Evolutionary conservation across 2,113 vertebrate genomes (phyloP).

Genomic region (Pterocles burchelli): DNA sequence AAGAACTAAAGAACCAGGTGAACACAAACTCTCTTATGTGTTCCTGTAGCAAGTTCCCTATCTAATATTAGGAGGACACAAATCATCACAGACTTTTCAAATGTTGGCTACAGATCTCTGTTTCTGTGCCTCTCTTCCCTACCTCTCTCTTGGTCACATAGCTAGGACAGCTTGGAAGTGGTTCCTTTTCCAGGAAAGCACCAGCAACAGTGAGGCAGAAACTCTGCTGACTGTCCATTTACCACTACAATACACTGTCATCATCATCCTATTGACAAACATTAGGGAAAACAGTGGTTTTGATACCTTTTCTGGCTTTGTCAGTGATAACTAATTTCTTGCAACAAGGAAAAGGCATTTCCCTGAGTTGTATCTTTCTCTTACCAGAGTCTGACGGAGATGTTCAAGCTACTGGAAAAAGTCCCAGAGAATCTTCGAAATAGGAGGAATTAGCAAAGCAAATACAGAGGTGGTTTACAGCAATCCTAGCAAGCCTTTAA

Average conservation of each 20-base stretch:
- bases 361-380: background rate
- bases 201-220: accelerated
- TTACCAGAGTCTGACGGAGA: background rate
- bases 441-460: background rate
- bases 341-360: background rate
- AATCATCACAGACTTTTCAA: background rate
- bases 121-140: background rate
- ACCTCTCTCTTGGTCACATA: background rate
- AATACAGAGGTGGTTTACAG: background rate
- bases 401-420: background rate
- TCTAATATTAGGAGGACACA: background rate
- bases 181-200: background rate
- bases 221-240: background rate
- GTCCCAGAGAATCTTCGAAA: background rate
- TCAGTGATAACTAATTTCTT: background rate
- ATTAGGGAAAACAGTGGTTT: background rate
- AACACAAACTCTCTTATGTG: background rate
- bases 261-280: background rate
- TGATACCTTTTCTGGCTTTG: background rate
- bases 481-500: background rate
- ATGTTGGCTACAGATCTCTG: background rate
- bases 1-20: background rate
- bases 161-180: background rate
- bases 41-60: background rate
- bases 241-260: background rate